A percentile compares a stretch with the other conserved stretches of the same genome.
phyloP scores from a whole-genome alignment of 2,888 invertebrate species.

The Acholoe squamosa region DNA sequence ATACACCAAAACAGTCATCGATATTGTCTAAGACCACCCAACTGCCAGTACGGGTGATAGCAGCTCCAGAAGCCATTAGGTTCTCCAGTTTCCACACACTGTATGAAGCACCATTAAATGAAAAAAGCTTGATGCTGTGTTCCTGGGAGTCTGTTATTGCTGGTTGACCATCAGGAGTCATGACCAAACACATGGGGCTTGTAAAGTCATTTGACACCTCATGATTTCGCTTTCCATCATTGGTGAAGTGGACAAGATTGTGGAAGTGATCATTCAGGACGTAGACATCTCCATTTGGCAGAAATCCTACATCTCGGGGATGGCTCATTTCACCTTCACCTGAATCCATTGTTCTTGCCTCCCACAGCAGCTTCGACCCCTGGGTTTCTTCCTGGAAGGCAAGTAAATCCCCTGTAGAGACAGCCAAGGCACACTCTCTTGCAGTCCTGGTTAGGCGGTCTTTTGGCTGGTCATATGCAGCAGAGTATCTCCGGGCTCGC shows the following conservation, averaged over 20 bases:
- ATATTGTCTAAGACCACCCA: slow-evolving; percentile 44
- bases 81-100: slow-evolving; percentile 52
- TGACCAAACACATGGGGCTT: slow-evolving; percentile 32
- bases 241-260: slow-evolving; percentile 29
- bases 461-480: not conserved
- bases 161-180: slow-evolving; percentile 29
- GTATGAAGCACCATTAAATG: slow-evolving; percentile 8
- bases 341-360: slow-evolving; percentile 19
- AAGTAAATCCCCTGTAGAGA: not conserved
- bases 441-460: not conserved
- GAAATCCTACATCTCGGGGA: slow-evolving; percentile 42
- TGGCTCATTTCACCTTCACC: not conserved
- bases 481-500: slow-evolving; percentile 8
- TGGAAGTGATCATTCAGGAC: slow-evolving; percentile 40
- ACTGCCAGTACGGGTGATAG: not conserved
- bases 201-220: slow-evolving; percentile 39
- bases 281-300: slow-evolving; percentile 28
- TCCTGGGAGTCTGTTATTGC: slow-evolving; percentile 44
- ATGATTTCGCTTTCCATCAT: not conserved
- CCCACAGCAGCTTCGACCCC: slow-evolving; percentile 3
- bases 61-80: slow-evolving; percentile 30
- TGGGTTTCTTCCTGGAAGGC: not conserved
- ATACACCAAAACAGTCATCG: slow-evolving; percentile 30
- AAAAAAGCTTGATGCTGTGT: slow-evolving; percentile 46
- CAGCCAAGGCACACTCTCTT: not conserved